A percentile compares a stretch with the other conserved stretches of the same genome.
Evolutionary conservation across 2,113 vertebrate genomes (phyloP).

Genomic region (Tonatia bakeri): DNA sequence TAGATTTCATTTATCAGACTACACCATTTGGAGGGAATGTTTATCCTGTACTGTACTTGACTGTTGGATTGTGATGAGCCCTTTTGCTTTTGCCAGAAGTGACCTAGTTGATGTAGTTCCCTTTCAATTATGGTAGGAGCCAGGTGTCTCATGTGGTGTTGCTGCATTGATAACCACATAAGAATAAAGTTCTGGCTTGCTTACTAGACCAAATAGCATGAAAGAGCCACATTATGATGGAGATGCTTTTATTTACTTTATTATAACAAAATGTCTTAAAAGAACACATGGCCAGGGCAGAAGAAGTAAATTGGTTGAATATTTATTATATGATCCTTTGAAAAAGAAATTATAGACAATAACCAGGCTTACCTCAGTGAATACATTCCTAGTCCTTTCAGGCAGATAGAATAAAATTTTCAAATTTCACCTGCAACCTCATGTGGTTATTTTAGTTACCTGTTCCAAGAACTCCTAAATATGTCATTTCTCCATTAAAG

Average conservation of each 20-base stretch:
- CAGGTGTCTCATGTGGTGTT: background rate
- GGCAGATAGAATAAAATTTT: background rate
- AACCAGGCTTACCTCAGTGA: background rate
- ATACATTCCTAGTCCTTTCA: background rate
- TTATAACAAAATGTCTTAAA: background rate
- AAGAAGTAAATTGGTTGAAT: background rate
- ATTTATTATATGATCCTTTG: background rate
- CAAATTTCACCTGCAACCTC: background rate
- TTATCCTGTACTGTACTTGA: background rate
- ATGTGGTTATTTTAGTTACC: background rate
- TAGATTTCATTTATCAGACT: constrained; percentile 37
- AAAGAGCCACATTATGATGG: background rate
- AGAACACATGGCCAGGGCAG: background rate
- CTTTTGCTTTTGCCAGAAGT: constrained; percentile 29
- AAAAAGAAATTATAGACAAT: background rate
- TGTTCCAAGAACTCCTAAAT: background rate
- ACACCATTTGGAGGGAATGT: background rate
- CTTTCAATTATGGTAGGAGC: background rate
- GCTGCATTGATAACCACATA: background rate
- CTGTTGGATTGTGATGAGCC: background rate
- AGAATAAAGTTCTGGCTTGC: background rate
- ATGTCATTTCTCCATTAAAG: background rate
- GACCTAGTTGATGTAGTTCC: background rate
- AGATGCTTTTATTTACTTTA: background rate
- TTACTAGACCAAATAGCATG: background rate